Evolutionary conservation across 53 echinoderm and acorn worm species (phyloP), one percentile per base, ranked within the genome.

Genomic region (Luidia sarsii): DNA sequence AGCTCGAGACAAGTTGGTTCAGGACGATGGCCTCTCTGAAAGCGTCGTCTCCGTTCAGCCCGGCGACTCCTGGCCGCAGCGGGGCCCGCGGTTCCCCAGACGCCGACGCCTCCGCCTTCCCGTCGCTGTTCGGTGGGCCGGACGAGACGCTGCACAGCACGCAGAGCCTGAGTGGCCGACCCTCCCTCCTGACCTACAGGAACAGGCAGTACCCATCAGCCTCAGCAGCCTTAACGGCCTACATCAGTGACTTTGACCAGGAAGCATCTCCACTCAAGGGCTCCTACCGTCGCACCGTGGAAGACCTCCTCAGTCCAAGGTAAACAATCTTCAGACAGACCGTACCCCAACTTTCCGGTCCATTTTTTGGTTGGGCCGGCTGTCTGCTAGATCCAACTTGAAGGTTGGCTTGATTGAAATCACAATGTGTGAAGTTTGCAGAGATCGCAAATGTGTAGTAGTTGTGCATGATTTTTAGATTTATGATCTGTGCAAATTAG

Each of bases 141-240:
- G 41, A 63, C 59, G 71, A 60, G 14, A 71, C 75, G 34, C 81
- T 92, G 19, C 95, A 87, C 86, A 95, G 95, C 71, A 89, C 92
- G 6, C 95, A 92, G 80, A 92, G 92, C 43, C 75, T 92, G 0
- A 87, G 82, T 10, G 95, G 95, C 0, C 72, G 90, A 11, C 48
- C 89, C 11, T 92, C 92, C 15, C 68, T 90, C 30, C 67, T 95
- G 75, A 95, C 95, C 2, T 87, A 89, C 30, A 66, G 69, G 22
- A 89, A 92, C 48, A 93, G 35, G 77, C 97, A 93, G 69, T 97
- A 93, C 57, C 73, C 85, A 0, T 93, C 97, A 2, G 97, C 97
- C 0, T 68, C 97, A 6, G 91, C 85, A 6, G 93, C 93, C 0
- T 88, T 97, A 18, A 39, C 80, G 16, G 97, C 89, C 3, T 97